A percentile compares a stretch with the other conserved stretches of the same genome.
These are phyloP conservation scores for Halcyon leucocephala DNA, from an alignment of 2,797 vertebrate genomes.

Conservation along the genomic window DNA sequence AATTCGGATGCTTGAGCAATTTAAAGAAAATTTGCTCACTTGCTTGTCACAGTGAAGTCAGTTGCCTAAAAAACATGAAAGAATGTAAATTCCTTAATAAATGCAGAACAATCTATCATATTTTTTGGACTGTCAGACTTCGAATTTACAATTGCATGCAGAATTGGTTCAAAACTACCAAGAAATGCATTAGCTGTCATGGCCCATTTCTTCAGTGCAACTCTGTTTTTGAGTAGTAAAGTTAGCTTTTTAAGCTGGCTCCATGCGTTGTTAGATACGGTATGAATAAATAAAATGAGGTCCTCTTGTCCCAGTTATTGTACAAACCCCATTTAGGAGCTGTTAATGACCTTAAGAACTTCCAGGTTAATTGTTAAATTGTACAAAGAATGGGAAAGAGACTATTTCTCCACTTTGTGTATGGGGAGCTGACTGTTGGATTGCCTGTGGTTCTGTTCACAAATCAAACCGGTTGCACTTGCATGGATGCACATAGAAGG, in stretches of 20 bases:
- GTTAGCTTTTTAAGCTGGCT: neutral
- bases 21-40: neutral
- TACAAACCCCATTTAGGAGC: neutral
- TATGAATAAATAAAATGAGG: neutral
- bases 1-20: neutral
- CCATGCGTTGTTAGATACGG: neutral
- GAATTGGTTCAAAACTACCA: conserved; percentile 17
- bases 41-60: neutral
- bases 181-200: conserved; percentile 26
- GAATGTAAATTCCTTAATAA: conserved; percentile 8
- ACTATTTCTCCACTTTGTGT: neutral
- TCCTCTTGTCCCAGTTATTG: neutral
- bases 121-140: conserved; percentile 41
- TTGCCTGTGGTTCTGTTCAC: neutral
- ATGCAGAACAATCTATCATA: neutral
- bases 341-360: neutral
- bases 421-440: neutral
- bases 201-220: neutral
- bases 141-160: conserved; percentile 22
- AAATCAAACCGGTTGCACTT: neutral
- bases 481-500: accelerated
- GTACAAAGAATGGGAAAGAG: neutral
- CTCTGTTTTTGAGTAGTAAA: neutral
- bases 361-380: neutral
- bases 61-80: neutral